Evolutionary conservation across 2,888 invertebrate genomes (phyloP).

Genomic region (Agrotis puta): DNA sequence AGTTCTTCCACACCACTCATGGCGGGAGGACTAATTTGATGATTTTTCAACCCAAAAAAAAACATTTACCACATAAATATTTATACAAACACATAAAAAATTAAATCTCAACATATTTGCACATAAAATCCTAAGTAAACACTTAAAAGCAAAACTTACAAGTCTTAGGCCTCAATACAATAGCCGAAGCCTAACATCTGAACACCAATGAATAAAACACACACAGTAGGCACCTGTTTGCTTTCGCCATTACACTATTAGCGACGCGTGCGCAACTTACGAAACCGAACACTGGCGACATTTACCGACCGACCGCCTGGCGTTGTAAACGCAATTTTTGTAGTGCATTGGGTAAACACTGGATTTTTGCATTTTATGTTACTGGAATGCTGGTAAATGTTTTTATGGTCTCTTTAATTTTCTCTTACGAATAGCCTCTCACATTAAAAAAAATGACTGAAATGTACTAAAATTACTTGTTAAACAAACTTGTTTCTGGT

Average conservation of each 20-base stretch:
- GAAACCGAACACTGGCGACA: constrained; percentile 70
- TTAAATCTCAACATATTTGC: background rate
- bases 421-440: too few species aligned
- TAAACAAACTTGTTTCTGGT: background rate
- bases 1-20: too few species aligned
- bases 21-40: too few species aligned
- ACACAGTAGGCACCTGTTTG: constrained; percentile 71
- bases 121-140: background rate
- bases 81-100: constrained; percentile 13
- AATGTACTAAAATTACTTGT: background rate
- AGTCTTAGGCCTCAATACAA: constrained; percentile 24
- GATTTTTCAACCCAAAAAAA: too few species aligned
- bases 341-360: constrained; percentile 59
- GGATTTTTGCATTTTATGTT: constrained; percentile 26
- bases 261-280: constrained; percentile 73
- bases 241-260: constrained; percentile 76
- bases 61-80: constrained; percentile 13
- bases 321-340: constrained; percentile 60
- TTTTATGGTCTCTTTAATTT: constrained; percentile 12
- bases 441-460: background rate
- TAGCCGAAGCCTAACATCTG: constrained; percentile 41
- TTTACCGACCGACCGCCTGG: constrained; percentile 54
- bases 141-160: constrained; percentile 6
- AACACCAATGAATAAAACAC: constrained; percentile 70
- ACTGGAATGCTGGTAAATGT: constrained; percentile 22